These are phyloP conservation scores for Tor tambroides DNA, from an alignment of 2,113 vertebrate species.

Conservation along the genomic window DNA sequence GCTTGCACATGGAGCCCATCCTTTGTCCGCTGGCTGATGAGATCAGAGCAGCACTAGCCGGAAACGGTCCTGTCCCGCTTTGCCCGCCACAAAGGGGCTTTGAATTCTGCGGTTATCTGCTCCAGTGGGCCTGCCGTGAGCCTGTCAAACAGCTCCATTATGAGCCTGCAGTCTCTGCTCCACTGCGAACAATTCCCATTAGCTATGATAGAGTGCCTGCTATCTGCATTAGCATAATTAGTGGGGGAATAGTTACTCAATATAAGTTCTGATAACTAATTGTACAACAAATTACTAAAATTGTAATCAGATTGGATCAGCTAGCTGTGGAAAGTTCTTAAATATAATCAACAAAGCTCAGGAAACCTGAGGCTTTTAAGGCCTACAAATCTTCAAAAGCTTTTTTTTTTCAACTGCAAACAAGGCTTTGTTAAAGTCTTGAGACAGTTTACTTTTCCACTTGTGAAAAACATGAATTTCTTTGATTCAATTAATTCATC, in stretches of 20 bases:
- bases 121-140: slow-evolving; percentile 8
- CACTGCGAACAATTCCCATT: not conserved
- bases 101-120: slow-evolving; percentile 35
- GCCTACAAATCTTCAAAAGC: too few species aligned
- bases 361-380: too few species aligned
- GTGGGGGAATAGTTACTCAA: not conserved
- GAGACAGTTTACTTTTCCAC: too few species aligned
- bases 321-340: not conserved
- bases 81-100: slow-evolving; percentile 45
- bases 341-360: too few species aligned
- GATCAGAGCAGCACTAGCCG: slow-evolving; percentile 35
- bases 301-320: not conserved
- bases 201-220: slow-evolving; percentile 1
- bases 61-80: slow-evolving; percentile 26
- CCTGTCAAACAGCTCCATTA: slow-evolving; percentile 42
- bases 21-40: slow-evolving; percentile 49
- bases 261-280: not conserved
- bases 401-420: too few species aligned
- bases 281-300: not conserved
- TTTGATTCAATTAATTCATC: too few species aligned
- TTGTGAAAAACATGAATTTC: too few species aligned
- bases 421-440: too few species aligned
- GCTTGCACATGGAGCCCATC: slow-evolving; percentile 62
- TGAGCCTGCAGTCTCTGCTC: slow-evolving; percentile 6
- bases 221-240: not conserved